Evolutionary conservation across 2,888 invertebrate species (phyloP), one percentile per base, ranked within the genome.

Genomic region (Drosophila silvestris): DNA sequence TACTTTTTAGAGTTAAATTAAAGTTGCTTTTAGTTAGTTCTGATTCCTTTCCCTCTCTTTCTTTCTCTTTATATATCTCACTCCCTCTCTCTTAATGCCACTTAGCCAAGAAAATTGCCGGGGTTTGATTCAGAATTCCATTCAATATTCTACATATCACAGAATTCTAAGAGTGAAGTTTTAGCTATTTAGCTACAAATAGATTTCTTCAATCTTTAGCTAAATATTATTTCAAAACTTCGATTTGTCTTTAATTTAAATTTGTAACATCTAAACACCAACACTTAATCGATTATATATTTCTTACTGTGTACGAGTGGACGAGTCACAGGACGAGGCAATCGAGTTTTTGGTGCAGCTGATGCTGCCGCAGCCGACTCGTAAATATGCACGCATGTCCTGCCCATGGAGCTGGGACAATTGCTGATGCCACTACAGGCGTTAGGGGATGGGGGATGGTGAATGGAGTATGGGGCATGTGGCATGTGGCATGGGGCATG

Each of bases 381-480:
- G 90, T 89, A 89, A 89, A 89, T 91, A 89, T 91, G 90, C 85
- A 90, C 90, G 89, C 91, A 90, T 90, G 90, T 83, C 83, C 86
- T 77, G 88, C 58, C 79, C 84, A 73, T 74, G 61, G 32, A 58
- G 79, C 66, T 68, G 56, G 70, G 73, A 72, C 78, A 80, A 81
- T 81, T 83, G 81, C 66, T 66, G 82, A 77, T 70, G 65, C 64
- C 74, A 54, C 61, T 63, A 10, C 26, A 28, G 41, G 35, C 50
- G 41, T 32, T 14, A 44, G 14, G 0, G 30, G 26, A 10, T 26
- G 6, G 30, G 51, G 53, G 33, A 33, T 41, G 70, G 54, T 0
- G 65, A 58, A 50, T 57, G 47, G 12, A 5, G 28, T 22, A 0
- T 10, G 28, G 47, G 16, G 28, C 1, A 35, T 1, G 47, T 7